Evolutionary conservation across 1,140 invertebrate species (phyloP).

Genomic region (Brevipalpus yothersi): DNA sequence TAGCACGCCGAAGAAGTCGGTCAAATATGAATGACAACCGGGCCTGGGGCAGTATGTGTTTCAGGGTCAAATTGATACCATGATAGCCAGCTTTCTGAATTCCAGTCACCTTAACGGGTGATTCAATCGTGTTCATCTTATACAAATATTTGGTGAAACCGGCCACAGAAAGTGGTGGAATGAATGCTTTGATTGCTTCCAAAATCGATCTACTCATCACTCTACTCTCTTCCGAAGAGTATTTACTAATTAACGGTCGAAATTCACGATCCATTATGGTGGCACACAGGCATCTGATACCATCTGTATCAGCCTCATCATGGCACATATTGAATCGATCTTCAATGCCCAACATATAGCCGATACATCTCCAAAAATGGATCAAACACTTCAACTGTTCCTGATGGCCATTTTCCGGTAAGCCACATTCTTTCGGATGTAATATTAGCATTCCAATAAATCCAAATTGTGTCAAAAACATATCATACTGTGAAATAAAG

Average conservation of each 20-base stretch:
- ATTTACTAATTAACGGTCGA: background rate
- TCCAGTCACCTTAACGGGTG: background rate
- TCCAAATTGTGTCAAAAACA: constrained; percentile 29
- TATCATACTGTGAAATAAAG: constrained; percentile 17
- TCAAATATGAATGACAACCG: background rate
- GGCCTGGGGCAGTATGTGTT: background rate
- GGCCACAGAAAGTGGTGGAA: background rate
- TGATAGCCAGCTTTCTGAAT: background rate
- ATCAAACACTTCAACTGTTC: constrained; percentile 43
- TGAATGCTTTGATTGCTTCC: background rate
- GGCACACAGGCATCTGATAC: background rate
- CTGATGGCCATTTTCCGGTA: constrained; percentile 15
- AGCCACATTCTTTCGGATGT: constrained; percentile 14
- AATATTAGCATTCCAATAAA: constrained; percentile 17
- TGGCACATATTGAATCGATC: constrained; percentile 38
- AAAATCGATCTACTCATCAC: background rate
- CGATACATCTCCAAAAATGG: constrained; percentile 60
- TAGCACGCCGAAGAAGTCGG: background rate
- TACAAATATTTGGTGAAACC: background rate
- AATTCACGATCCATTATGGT: background rate
- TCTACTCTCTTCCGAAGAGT: background rate
- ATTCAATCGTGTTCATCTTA: background rate
- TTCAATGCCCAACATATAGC: constrained; percentile 49
- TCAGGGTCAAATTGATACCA: background rate
- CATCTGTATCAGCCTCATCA: background rate